These are phyloP conservation scores for Melanostigma gelatinosum DNA, from an alignment of 2,113 vertebrate species.

Conservation along the genomic window DNA sequence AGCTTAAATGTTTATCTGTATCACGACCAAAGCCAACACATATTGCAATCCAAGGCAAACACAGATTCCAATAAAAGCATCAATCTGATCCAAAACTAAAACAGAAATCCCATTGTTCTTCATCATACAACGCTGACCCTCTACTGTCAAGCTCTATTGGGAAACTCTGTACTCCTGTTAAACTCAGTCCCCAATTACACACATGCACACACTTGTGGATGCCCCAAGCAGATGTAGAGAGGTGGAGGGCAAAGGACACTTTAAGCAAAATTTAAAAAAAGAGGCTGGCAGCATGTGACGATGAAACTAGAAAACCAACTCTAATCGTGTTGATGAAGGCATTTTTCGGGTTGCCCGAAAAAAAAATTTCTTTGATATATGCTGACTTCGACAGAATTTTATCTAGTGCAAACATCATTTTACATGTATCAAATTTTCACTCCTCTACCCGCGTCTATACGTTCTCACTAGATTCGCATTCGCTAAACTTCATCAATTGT, in stretches of 20 bases:
- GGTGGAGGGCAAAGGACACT: constrained; percentile 4
- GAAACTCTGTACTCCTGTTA: constrained; percentile 37
- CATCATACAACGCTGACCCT: constrained; percentile 38
- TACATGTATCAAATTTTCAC: background rate
- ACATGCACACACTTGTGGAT: constrained; percentile 35
- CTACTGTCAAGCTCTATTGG: constrained; percentile 40
- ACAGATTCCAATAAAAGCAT: constrained; percentile 59
- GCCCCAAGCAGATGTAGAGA: constrained; percentile 25
- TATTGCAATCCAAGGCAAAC: constrained; percentile 57
- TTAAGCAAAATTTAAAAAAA: no score
- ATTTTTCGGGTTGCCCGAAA: background rate
- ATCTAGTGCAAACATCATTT: background rate
- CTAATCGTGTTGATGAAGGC: background rate
- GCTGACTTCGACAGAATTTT: background rate
- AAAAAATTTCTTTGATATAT: background rate
- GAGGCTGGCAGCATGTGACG: background rate
- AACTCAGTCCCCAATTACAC: constrained; percentile 21
- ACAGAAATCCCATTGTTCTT: constrained; percentile 75
- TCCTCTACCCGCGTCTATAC: background rate
- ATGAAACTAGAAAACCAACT: background rate
- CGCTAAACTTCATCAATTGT: no score
- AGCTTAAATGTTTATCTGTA: constrained; percentile 36
- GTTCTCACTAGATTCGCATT: background rate
- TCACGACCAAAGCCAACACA: constrained; percentile 35
- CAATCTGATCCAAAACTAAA: constrained; percentile 54